These are phyloP conservation scores for Ischnura elegans DNA, from an alignment of 2,888 invertebrate genomes.

Conservation along the genomic window DNA sequence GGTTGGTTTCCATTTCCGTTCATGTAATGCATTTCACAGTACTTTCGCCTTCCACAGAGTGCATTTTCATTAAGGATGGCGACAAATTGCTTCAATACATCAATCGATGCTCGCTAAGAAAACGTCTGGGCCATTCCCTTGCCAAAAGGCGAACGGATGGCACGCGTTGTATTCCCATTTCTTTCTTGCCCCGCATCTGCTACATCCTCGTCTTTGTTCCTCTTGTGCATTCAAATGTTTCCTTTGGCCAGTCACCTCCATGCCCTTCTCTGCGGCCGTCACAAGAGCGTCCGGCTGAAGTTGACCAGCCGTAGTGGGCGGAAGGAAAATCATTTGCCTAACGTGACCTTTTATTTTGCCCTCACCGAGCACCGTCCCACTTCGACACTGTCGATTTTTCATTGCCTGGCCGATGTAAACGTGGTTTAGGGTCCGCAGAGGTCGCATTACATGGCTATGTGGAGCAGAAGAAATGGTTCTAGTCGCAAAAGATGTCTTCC, in stretches of 20 bases:
- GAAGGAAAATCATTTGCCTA: conserved; percentile 14
- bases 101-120: background rate
- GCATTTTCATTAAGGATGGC: background rate
- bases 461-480: background rate
- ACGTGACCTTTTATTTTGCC: background rate
- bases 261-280: background rate
- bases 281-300: background rate
- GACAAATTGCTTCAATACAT: background rate
- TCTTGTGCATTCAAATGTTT: conserved; percentile 46
- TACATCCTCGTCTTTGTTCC: conserved; percentile 28
- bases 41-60: background rate
- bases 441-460: conserved; percentile 44
- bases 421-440: conserved; percentile 69
- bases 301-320: background rate
- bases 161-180: background rate
- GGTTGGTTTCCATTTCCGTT: too few relatives aligned
- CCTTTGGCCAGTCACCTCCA: background rate
- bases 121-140: background rate
- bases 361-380: conserved; percentile 28
- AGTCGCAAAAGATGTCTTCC: background rate
- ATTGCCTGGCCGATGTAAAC: conserved; percentile 71
- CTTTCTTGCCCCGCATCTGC: conserved; percentile 32
- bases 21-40: too few relatives aligned
- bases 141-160: background rate
- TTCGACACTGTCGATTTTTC: conserved; percentile 71